Base-by-base conservation (phyloP, 2,113 vertebrate species). In the Apeltes quadracus region DNA sequence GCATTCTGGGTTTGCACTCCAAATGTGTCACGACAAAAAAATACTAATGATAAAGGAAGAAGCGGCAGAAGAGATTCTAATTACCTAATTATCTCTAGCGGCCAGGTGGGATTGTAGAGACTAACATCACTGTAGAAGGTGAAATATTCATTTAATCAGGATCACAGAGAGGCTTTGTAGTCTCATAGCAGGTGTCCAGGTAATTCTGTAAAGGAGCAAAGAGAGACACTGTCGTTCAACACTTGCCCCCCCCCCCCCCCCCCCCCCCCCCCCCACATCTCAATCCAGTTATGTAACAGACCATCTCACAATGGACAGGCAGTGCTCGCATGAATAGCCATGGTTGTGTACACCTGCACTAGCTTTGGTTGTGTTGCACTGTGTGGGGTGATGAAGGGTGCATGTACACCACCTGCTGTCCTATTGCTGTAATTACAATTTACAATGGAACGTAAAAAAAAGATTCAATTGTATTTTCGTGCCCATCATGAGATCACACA, bases 131-230 rank as follows among this genome's bases (percentile, higher is more conserved):
- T 50, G 56, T 56, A 81, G 71, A 84, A 74, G 54, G 76, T 78
- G 56, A 77, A 82, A 84, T 74, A 64, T 67, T 85, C 67, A 72
- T 81, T 84, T 75, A 85, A 84, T 75, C 25, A 25, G 72, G 83
- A 89, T 87, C 62, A 84, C 69, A 88, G 67, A 84, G 76, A 81
- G 75, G 85, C 87, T 88, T 90, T 92, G 84, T 88, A 1, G 29
- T 12, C 7, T 15, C 41, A 23, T 4, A 61, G 63, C 88, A 90
- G 87, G 87, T 88, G 87, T 75, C 63, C 70, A 53, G 57, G 67
- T 67, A 69, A 76, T 82, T 82, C 74, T 29, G 56, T 58, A 11
- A 22, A 75, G 69, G 72, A 54, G 61, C 50, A 66, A 16, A 65
- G 58, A 74, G 81, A 72, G 36, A 48, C 65, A 13, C 12, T 29